Base-by-base conservation (phyloP, 2,888 invertebrate species). In the Netelia virgata region DNA sequence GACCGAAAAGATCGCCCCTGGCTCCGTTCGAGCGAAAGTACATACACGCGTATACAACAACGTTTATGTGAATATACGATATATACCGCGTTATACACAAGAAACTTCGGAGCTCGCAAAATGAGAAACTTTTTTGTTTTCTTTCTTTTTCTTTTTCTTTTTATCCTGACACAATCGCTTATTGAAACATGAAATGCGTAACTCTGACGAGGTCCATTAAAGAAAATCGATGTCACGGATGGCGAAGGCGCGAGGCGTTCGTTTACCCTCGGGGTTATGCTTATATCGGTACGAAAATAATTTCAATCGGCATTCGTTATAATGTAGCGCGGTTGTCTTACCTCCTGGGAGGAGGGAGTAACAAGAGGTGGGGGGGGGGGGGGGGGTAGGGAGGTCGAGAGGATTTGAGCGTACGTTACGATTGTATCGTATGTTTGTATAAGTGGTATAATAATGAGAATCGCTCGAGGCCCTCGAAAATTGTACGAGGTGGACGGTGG, bases 181-280 rank as follows among this genome's bases (percentile, higher is more conserved):
- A 75, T 82, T 78, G 82, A 84, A 84, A 84, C 53, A 66, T 59
- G 78, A 84, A 78, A 82, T 64, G 78, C 84, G 82, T 80, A 78
- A 84, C 82, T 82, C 76, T 73, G 77, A 77, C 80, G 76, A 83
- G 80, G 74, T 81, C 81, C 69, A 75, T 82, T 78, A 75, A 82
- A 50, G 75, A 75, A 79, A 82, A 85, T 79, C 78, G 53, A 75
- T 79, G 80, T 84, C 83, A 83, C 83, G 76, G 72, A 76, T 75
- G 23, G 23, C 28, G 47, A 47, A 47, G 11, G 16, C 57, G 57
- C 18, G 57, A 16, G 57, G 50, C 64, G 61, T 73, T 53, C 41
- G 66, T 77, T 68, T 57, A 68, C 61, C 20, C 10, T 50, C 59
- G 20, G 14, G 14, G 36, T 14, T 28, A 55, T 43, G 64, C 63